A percentile compares a stretch with the other conserved stretches of the same genome.
Evolutionary conservation across 2,888 invertebrate species (phyloP).

Genomic region (Lepidocyrtoides sp.): DNA sequence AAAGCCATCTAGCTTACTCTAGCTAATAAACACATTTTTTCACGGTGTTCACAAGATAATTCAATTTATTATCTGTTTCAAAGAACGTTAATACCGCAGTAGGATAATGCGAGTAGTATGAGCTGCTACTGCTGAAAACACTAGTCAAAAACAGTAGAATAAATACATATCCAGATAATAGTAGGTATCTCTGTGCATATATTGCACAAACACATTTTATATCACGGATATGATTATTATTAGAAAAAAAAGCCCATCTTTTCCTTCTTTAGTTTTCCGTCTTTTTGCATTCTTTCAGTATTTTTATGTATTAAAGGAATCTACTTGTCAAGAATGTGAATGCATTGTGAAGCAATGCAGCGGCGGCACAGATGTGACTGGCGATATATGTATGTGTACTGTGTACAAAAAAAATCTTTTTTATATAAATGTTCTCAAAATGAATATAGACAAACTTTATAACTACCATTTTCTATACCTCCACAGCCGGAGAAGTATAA

Average conservation of each 20-base stretch:
- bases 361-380: too few species aligned
- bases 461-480: neutral
- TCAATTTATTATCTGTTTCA: constrained; percentile 77
- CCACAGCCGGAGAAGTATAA: constrained; percentile 48
- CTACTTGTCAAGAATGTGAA: constrained; percentile 40
- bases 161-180: too few species aligned
- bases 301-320: constrained; percentile 25
- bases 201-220: too few species aligned
- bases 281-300: constrained; percentile 53
- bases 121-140: neutral
- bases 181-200: too few species aligned
- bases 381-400: too few species aligned
- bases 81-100: constrained; percentile 75
- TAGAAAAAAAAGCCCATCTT: neutral
- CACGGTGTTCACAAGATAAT: constrained; percentile 73
- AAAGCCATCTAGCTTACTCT: constrained; percentile 79
- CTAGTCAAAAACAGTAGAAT: too few species aligned
- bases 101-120: constrained; percentile 20
- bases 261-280: neutral
- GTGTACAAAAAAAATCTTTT: too few species aligned
- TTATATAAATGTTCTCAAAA: too few species aligned
- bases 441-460: too few species aligned
- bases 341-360: constrained; percentile 16
- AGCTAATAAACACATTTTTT: constrained; percentile 81
- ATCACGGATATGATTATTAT: too few species aligned